Conservation (phyloP, 2,797 vertebrate genomes). For the Pseudotriccus pelzelni region DNA sequence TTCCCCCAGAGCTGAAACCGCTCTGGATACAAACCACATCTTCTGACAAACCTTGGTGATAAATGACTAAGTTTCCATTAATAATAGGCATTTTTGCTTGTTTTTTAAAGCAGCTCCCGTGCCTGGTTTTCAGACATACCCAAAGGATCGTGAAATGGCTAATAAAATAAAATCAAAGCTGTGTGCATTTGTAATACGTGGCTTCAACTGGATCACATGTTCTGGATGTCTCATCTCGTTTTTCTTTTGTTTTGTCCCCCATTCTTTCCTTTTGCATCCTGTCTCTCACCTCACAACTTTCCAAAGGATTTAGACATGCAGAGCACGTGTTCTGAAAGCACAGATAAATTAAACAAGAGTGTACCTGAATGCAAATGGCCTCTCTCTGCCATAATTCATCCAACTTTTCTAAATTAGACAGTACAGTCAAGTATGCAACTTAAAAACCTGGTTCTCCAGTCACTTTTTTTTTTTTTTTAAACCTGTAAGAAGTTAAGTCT, state of each 20-base stretch:
- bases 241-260: background rate
- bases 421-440: background rate
- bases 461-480: background rate
- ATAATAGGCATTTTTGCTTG: accelerated
- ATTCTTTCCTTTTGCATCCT: background rate
- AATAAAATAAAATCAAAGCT: background rate
- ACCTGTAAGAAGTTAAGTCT: background rate
- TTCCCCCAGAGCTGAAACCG: background rate
- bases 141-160: background rate
- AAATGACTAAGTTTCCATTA: background rate
- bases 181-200: background rate
- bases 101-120: background rate
- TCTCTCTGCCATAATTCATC: background rate
- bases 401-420: background rate
- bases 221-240: background rate
- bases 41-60: background rate
- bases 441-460: background rate
- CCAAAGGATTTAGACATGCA: background rate
- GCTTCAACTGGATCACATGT: background rate
- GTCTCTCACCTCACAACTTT: background rate
- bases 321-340: background rate
- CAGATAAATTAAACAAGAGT: background rate
- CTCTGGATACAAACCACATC: background rate
- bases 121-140: background rate
- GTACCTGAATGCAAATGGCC: background rate